phyloP scores from a whole-genome alignment of 1,140 invertebrate genomes.

The Steinernema feltiae region DNA sequence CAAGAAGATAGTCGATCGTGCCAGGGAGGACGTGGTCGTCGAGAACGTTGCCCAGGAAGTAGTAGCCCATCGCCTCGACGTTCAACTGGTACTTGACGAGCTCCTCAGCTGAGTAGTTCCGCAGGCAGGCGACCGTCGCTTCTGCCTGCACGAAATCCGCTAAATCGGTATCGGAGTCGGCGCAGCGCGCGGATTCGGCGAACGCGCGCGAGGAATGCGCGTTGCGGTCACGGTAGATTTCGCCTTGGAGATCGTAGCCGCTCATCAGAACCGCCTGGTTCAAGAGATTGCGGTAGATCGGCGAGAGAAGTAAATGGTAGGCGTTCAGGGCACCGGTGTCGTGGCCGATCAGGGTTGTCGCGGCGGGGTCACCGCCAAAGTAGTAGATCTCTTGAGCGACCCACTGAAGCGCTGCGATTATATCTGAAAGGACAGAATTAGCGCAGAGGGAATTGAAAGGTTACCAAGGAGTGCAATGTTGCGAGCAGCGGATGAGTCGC shows the following conservation, averaged over 20 bases:
- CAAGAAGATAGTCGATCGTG: background rate
- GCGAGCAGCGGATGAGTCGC: background rate
- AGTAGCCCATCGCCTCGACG: background rate
- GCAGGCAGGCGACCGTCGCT: background rate
- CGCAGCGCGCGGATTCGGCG: background rate
- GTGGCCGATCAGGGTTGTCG: background rate
- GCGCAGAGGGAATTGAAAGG: background rate
- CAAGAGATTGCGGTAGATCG: background rate
- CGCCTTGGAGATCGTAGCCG: conserved; percentile 5
- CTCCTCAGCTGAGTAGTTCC: background rate
- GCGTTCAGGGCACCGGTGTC: background rate
- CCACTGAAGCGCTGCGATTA: background rate
- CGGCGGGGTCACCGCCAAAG: background rate
- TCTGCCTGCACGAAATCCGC: background rate
- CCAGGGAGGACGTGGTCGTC: background rate
- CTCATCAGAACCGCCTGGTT: background rate
- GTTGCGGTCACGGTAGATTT: background rate
- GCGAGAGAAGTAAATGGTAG: background rate
- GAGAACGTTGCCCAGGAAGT: background rate
- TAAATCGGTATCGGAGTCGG: background rate
- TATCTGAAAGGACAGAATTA: background rate
- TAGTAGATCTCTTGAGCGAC: background rate
- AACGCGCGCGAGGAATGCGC: background rate
- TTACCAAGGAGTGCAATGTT: background rate
- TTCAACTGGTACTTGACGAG: background rate